These are phyloP conservation scores for Carcina quercana DNA, from an alignment of 2,888 invertebrate genomes.

Conservation along the genomic window DNA sequence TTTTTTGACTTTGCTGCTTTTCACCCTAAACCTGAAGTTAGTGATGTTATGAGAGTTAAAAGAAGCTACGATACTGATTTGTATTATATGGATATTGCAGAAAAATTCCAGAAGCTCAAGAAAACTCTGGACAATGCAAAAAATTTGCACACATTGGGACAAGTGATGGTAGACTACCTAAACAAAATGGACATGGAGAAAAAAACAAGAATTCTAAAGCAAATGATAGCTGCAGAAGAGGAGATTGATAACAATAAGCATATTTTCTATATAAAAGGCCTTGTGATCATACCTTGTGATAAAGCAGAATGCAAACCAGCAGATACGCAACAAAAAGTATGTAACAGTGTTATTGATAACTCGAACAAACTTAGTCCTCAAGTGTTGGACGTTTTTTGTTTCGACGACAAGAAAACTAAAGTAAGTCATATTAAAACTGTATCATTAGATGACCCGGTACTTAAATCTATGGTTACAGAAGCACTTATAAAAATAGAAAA, in stretches of 20 bases:
- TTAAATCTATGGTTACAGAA: conserved; percentile 29
- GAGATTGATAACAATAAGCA: conserved; percentile 39
- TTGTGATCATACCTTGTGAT: conserved; percentile 40
- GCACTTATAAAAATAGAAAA: conserved; percentile 44
- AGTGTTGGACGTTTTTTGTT: conserved; percentile 66
- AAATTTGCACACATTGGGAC: conserved; percentile 37
- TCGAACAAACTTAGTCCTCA: conserved; percentile 49
- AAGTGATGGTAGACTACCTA: conserved; percentile 42
- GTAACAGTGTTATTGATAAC: conserved; percentile 66
- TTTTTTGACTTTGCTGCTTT: conserved; percentile 52
- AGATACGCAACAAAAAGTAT: conserved; percentile 55
- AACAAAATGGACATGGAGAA: conserved; percentile 44
- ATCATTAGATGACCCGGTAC: conserved; percentile 36
- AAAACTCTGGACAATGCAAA: conserved; percentile 40
- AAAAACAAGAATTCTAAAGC: conserved; percentile 37
- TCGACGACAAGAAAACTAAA: conserved; percentile 35
- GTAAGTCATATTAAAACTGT: conserved; percentile 25
- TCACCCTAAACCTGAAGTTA: conserved; percentile 21
- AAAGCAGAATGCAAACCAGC: conserved; percentile 36
- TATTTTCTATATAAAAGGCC: conserved; percentile 45
- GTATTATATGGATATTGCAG: conserved; percentile 31
- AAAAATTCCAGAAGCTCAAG: conserved; percentile 40
- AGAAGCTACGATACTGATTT: conserved; percentile 47
- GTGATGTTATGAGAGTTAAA: conserved; percentile 28
- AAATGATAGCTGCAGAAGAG: conserved; percentile 45